Evolutionary conservation across 2,797 vertebrate species (phyloP), one percentile per base, ranked within the genome.

Genomic region (Danio tinwini): DNA sequence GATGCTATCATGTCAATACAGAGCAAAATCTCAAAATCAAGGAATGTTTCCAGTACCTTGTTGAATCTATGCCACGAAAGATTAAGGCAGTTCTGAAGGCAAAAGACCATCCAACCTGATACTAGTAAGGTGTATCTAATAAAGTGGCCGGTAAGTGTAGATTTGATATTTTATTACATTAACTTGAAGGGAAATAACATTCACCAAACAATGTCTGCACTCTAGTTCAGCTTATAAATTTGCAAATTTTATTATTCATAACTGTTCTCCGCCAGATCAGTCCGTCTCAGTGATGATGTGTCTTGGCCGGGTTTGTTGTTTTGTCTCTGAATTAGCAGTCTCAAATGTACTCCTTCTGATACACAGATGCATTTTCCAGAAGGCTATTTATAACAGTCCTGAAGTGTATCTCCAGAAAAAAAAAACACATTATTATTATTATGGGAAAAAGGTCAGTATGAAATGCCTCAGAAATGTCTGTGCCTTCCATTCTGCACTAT

Each of bases 291-390:
- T 55, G n/a, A 76, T 81, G 42, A 85, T 67, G 62, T 56, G 44
- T 74, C 75, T 80, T 82, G 74, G 72, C 72, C 47, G 63, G 50
- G 45, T 50, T 47, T 80, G 67, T 83, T 81, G 59, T 82, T 83
- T 84, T 82, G 78, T 78, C 83, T 84, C 74, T 79, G 83, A 82
- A 86, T 88, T 67, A 81, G 64, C 17, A 71, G 69, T 80, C 50
- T 78, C 81, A 56, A 53, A 83, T 84, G 72, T 80, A 39, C 70
- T 65, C 45, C 65, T 45, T 50, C 56, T 74, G 49, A 74, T 50
- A 68, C 39, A 65, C 55, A 45, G 58, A 79, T 86, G 83, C 58
- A 67, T 68, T 86, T 87, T 80, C 53, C 68, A 81, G 79, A 74
- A 53, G 81, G 21, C 74, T 84, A 53, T 82, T 86, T 82, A 77